Evolutionary conservation across 2,888 invertebrate genomes (phyloP), one percentile per base, ranked within the genome.

Genomic region (Limnephilus rhombicus): DNA sequence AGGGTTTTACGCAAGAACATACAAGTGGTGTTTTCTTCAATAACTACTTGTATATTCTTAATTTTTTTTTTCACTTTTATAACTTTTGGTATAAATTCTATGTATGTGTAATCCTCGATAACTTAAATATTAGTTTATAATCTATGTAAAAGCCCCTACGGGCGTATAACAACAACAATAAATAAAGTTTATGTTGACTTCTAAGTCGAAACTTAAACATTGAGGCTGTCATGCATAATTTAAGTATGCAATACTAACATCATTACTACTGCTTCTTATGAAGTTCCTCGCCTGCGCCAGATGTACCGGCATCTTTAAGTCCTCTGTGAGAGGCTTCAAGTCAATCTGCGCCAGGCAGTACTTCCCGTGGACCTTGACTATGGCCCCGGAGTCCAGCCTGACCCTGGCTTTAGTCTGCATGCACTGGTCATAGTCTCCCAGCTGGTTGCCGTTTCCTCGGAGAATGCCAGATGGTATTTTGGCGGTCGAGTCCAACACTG

Each of bases 401-500:
- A 97, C 96, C 93, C 97, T 96, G 0, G 97, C 97, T 37, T 96
- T 96, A 29, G 97, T 96, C 87, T 95, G 96, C 93, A 97, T 95
- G 94, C 97, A 97, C 95, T 97, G 97, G 95, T 97, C 97, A 94
- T 97, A 98, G 95, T 97, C 97, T 24, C 97, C 97, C 31, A 97
- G 95, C 94, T 97, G 97, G 94, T 97, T 97, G 88, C 97, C 96
- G 94, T 97, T 97, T 93, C 97, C 97, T 94, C 97, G 97, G 85
- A 98, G 95, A 91, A 97, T 94, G 87, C 97, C 97, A 94, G 97
- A 97, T 94, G 97, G 97, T 90, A 97, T 96, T 95, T 97, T 97
- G n/a, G 97, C 97, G 68, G 97, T 97, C 53, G 97, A 96, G 95
- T 97, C 97, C 94, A 97, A 95, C 97, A 98, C 97, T 97, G 95